phyloP scores from a whole-genome alignment of 2,797 vertebrate genomes.

The Parotocinclus haroldoi region DNA sequence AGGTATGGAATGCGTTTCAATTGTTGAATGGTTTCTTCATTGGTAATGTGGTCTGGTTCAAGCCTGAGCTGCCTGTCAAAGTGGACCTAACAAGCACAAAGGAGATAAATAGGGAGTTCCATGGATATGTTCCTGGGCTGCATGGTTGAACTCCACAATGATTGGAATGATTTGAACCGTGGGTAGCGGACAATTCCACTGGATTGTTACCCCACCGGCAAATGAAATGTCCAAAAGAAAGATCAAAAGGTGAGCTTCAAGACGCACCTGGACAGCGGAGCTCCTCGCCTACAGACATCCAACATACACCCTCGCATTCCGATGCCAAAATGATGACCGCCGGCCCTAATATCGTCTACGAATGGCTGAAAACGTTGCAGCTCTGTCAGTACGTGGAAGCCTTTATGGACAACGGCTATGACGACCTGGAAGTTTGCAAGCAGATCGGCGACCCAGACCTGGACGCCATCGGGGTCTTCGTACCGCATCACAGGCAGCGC shows the following conservation, averaged over 20 bases:
- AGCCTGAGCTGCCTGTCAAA: no score
- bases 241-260: conserved; percentile 1
- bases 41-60: no score
- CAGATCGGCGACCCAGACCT: conserved; percentile 96
- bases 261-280: not conserved
- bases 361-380: conserved; percentile 94
- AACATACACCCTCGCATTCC: not conserved
- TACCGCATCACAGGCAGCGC: conserved; percentile 85
- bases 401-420: conserved; percentile 97
- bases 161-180: not conserved
- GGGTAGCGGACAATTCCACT: not conserved
- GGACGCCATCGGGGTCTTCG: conserved; percentile 92
- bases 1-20: no score
- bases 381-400: conserved; percentile 90
- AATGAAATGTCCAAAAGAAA: conserved; percentile 1
- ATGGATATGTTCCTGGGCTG: not conserved
- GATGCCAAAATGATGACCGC: conserved; percentile 76
- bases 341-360: conserved; percentile 89
- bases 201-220: not conserved
- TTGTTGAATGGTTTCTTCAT: no score
- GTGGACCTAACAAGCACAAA: no score
- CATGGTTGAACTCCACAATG: not conserved
- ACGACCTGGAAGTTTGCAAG: conserved; percentile 97
- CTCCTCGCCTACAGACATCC: not conserved
- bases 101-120: no score